Evolutionary conservation across 1,140 invertebrate species (phyloP).

Genomic region (Galleria mellonella): DNA sequence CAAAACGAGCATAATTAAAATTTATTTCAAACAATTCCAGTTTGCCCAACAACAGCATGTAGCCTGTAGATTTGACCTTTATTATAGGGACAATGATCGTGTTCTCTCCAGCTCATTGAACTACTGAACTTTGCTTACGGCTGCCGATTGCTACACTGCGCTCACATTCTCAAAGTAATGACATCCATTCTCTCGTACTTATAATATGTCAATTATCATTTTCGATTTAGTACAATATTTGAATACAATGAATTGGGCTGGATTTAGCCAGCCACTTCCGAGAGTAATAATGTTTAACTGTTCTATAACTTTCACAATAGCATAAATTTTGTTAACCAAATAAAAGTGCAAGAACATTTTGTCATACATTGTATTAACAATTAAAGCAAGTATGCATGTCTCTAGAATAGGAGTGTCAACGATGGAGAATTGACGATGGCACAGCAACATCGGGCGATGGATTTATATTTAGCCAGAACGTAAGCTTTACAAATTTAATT

Average conservation of each 20-base stretch:
- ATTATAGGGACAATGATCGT: conserved; percentile 43
- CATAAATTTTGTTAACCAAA: conserved; percentile 2
- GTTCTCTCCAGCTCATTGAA: conserved; percentile 38
- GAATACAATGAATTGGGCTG: conserved; percentile 6
- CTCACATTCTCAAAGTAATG: conserved; percentile 35
- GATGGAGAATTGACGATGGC: conserved; percentile 26
- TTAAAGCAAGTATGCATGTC: conserved; percentile 23
- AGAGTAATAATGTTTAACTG: background rate
- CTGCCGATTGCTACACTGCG: conserved; percentile 43
- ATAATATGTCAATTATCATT: conserved; percentile 9
- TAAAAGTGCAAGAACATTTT: conserved; percentile 3
- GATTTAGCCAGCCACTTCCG: background rate
- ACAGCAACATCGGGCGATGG: conserved; percentile 42
- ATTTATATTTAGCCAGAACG: conserved; percentile 62
- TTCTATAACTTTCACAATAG: conserved; percentile 3
- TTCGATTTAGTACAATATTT: conserved; percentile 19
- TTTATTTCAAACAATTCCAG: conserved; percentile 6
- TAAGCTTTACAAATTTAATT: conserved; percentile 71
- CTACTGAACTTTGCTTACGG: conserved; percentile 60
- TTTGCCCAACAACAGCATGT: background rate
- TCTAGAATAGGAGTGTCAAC: conserved; percentile 20
- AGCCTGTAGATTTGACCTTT: conserved; percentile 40
- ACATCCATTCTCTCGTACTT: conserved; percentile 27
- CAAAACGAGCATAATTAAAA: conserved; percentile 7
- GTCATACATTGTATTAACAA: conserved; percentile 5